A percentile compares a stretch with the other conserved stretches of the same genome.
Evolutionary conservation across 2,888 invertebrate species (phyloP).

Genomic region (Lasioglossum lativentre): DNA sequence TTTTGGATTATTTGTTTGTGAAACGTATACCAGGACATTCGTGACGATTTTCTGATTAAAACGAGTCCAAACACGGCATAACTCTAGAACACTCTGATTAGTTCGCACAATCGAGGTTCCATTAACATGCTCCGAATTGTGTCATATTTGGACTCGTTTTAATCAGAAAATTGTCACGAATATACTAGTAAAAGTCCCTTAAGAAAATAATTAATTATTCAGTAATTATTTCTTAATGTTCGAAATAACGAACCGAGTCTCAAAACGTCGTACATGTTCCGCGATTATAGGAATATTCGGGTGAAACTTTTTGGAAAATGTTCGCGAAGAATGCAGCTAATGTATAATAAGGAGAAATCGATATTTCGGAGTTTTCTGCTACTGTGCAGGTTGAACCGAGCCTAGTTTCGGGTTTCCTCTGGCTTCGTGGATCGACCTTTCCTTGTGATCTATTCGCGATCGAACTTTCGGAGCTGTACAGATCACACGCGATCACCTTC

Average conservation of each 20-base stretch:
- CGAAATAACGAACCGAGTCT: neutral
- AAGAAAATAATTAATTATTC: no score
- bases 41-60: neutral
- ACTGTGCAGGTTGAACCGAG: neutral
- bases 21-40: neutral
- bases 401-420: neutral
- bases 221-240: neutral
- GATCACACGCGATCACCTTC: neutral
- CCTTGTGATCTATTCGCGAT: constrained; percentile 2
- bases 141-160: neutral
- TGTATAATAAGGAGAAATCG: neutral
- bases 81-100: neutral
- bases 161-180: neutral
- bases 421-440: constrained; percentile 42
- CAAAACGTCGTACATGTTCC: no score
- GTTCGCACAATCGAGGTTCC: no score
- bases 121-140: no score
- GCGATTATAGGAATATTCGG: neutral
- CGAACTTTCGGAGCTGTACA: neutral
- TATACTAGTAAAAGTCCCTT: no score
- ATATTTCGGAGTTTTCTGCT: neutral
- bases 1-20: neutral
- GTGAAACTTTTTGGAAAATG: neutral
- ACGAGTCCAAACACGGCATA: neutral
- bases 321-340: neutral